Conservation (phyloP, 2,113 vertebrate species). For the Neoarius graeffei region DNA sequence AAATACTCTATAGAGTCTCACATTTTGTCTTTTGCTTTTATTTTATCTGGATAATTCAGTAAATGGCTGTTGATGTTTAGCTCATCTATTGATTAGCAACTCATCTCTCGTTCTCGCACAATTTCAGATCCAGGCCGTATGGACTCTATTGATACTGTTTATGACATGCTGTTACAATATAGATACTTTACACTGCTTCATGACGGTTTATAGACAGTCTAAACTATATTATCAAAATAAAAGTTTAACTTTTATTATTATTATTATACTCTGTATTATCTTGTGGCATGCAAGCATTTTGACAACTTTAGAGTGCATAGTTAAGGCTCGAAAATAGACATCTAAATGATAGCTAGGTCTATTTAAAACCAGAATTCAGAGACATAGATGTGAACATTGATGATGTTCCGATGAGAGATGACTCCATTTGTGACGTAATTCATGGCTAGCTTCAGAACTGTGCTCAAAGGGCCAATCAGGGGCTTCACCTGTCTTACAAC, state of each 20-base stretch:
- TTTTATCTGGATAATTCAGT: neutral
- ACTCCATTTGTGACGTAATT: constrained; percentile 84
- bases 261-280: constrained; percentile 1
- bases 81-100: neutral
- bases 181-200: neutral
- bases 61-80: neutral
- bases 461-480: constrained; percentile 82
- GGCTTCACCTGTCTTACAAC: constrained; percentile 89
- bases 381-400: constrained; percentile 90
- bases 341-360: constrained; percentile 9
- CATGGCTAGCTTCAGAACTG: constrained; percentile 89
- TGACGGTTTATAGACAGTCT: constrained; percentile 1
- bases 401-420: constrained; percentile 85
- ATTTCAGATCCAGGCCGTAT: neutral
- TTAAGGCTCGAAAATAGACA: constrained; percentile 41
- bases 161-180: constrained; percentile 14
- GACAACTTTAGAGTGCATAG: constrained; percentile 18
- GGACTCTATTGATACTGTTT: neutral
- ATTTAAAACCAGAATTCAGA: constrained; percentile 95
- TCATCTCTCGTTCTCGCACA: neutral
- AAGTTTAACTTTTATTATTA: constrained; percentile 5
- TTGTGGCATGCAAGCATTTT: constrained; percentile 29
- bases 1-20: neutral
- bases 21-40: neutral
- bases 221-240: constrained; percentile 9